Base-by-base conservation (phyloP, 2,888 invertebrate genomes). In the Drosophila vallismaia region DNA sequence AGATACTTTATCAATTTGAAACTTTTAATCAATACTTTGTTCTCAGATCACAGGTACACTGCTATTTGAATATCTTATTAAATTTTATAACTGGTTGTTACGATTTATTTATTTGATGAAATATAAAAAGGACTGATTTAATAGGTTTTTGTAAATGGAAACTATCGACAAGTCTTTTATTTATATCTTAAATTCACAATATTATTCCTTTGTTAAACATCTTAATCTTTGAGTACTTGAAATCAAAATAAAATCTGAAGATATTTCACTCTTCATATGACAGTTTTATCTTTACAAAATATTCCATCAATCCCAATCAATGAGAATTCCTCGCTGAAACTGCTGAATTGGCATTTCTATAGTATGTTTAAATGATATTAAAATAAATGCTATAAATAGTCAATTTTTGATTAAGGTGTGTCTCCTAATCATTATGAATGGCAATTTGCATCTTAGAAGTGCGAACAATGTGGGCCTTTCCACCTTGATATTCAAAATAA, bases 401-500 rank as follows among this genome's bases (percentile, higher is more conserved):
- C 1, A 19, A n/a, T 10, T 33, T 3, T 4, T 33, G 33, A 33
- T 12, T 14, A 46, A 45, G 28, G 53, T 14, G 14, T 28, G 7
- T 4, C 10, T 36, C n/a, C n/a, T 36, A 7, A 36, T 45, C n/a
- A 31, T 29, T 33, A 29, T 45, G 68, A 63, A 52, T 67, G 68
- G 62, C 63, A 19, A 63, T 24, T 63, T 26, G 26, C 8, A 29
- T 52, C 10, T 12, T 10, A 19, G 12, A 9, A 28, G 4, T 36
- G 29, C 14, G 9, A n/a, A 12, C 4, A 10, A n/a, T 33, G 36
- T 29, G 4, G 26, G 28, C 28, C 28, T 28, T 28, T 14, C 45
- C 24, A 36, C 44, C 40, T 19, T 14, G 67, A 54, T 53, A 44
- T 68, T 68, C 10, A 36, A 68, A 31, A 33, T 33, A 33, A n/a